phyloP scores from a whole-genome alignment of 2,888 invertebrate genomes.

The Tetropium fuscum region DNA sequence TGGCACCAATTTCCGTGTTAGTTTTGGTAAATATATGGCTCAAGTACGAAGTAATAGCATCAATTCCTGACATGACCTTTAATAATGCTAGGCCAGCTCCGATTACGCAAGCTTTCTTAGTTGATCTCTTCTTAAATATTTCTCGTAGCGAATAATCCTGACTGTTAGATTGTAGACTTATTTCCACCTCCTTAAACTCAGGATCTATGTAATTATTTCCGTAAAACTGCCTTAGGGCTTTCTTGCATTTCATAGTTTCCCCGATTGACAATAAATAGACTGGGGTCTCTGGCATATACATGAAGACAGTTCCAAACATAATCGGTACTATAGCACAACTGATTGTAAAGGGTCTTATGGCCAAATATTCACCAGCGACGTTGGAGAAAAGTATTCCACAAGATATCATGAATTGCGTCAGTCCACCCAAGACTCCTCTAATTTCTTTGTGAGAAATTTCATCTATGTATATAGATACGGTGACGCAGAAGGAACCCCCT shows the following conservation, averaged over 20 bases:
- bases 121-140: conserved; percentile 5
- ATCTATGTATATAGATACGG: conserved; percentile 83
- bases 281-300: conserved; percentile 90
- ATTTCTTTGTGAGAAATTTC: conserved; percentile 86
- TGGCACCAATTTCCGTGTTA: conserved; percentile 62
- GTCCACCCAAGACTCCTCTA: conserved; percentile 84
- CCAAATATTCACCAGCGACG: conserved; percentile 71
- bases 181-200: conserved; percentile 73
- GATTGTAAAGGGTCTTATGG: conserved; percentile 72
- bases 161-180: conserved; percentile 29
- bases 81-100: conserved; percentile 75
- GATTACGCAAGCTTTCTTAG: conserved; percentile 66
- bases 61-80: conserved; percentile 74
- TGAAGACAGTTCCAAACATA: conserved; percentile 74
- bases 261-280: conserved; percentile 74
- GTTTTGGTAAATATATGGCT: conserved; percentile 70
- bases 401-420: conserved; percentile 85
- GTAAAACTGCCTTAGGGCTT: conserved; percentile 76
- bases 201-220: conserved; percentile 74
- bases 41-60: conserved; percentile 72
- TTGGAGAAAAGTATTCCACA: conserved; percentile 83
- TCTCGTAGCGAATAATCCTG: background rate
- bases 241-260: conserved; percentile 73
- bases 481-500: conserved; percentile 82
- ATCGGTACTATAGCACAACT: conserved; percentile 75